Percentiles rank a stretch among this genome's conserved stretches.
Evolutionary conservation across 2,888 invertebrate genomes (phyloP).

Genomic region (Drosophila yooni): DNA sequence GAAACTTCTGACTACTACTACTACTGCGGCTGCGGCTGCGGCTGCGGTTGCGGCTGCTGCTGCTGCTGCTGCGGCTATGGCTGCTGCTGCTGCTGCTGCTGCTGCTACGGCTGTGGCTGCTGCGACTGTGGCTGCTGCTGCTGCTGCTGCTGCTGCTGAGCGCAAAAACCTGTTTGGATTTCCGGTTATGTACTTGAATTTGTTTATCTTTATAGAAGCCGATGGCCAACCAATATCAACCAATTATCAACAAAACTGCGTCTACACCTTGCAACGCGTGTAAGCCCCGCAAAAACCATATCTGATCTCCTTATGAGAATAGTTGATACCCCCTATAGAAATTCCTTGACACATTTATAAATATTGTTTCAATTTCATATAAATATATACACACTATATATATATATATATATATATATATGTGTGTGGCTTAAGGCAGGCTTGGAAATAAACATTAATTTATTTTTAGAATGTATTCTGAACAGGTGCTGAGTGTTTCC

Average conservation of each 20-base stretch:
- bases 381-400: not conserved
- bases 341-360: not conserved
- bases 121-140: not conserved
- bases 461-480: not conserved
- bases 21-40: too few relatives aligned
- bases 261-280: slow-evolving; percentile 5
- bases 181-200: slow-evolving; percentile 50
- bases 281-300: not conserved
- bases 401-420: slow-evolving; percentile 9
- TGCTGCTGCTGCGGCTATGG: not conserved
- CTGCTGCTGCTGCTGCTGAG: not conserved
- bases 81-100: not conserved
- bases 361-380: not conserved
- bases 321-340: not conserved
- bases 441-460: not conserved
- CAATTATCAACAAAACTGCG: slow-evolving; percentile 13
- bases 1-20: not conserved
- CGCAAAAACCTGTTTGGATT: slow-evolving; percentile 45
- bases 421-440: not conserved
- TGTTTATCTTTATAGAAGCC: slow-evolving; percentile 36
- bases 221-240: slow-evolving; percentile 27
- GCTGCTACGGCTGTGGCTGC: too few relatives aligned
- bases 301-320: not conserved
- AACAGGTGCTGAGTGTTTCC: slow-evolving; percentile 47
- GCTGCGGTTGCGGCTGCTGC: not conserved